phyloP scores from a whole-genome alignment of 2,113 vertebrate species.

The Beaufortia kweichowensis region DNA sequence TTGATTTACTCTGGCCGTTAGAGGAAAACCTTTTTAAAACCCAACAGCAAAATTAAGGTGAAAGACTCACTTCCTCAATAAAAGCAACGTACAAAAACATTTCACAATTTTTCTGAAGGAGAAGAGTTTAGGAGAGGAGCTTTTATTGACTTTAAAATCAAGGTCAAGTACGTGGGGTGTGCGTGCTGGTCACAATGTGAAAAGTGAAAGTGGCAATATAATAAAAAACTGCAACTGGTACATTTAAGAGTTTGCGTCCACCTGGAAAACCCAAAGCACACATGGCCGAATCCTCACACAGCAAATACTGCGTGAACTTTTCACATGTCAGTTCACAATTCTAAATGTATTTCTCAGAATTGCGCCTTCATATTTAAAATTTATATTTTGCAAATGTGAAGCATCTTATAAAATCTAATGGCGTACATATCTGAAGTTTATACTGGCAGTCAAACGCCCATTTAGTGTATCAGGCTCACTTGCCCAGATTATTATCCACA shows the following conservation, averaged over 20 bases:
- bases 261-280: neutral
- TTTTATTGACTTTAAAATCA: conserved; percentile 47
- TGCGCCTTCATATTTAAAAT: too few species aligned
- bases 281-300: neutral
- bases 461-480: neutral
- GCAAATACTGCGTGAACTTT: too few species aligned
- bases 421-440: too few species aligned
- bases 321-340: too few species aligned
- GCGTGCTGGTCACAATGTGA: conserved; percentile 33
- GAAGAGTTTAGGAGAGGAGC: conserved; percentile 22
- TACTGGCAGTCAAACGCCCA: neutral
- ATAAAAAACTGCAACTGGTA: neutral
- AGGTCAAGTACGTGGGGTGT: conserved; percentile 37
- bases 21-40: conserved; percentile 70
- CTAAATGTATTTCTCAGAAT: too few species aligned
- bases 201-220: conserved; percentile 56
- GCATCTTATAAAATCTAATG: too few species aligned
- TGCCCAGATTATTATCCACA: neutral
- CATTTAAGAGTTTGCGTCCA: conserved; percentile 19
- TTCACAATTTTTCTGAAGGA: conserved; percentile 17
- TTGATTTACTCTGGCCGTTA: conserved; percentile 66
- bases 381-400: too few species aligned
- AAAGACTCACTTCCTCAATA: conserved; percentile 40
- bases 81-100: conserved; percentile 34
- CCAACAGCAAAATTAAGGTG: conserved; percentile 34